Evolutionary conservation across 2,797 vertebrate species (phyloP).

Genomic region (Xerus rutilus): DNA sequence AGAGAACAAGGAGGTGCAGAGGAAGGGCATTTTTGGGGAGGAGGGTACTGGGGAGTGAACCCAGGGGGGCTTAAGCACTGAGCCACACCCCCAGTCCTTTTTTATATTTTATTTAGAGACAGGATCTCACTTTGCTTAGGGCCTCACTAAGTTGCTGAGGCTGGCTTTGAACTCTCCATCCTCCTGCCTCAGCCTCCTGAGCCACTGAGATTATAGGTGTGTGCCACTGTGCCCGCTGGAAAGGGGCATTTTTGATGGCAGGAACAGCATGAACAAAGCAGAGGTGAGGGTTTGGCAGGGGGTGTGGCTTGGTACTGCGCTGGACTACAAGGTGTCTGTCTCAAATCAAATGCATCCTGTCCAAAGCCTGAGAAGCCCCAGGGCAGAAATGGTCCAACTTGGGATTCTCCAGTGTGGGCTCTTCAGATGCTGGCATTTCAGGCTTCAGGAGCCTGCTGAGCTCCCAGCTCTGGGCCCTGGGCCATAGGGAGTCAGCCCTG

Average conservation of each 20-base stretch:
- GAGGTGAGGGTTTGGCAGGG: slow-evolving; percentile 16
- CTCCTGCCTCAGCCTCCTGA: too few species aligned
- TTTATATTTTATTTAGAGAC: too few species aligned
- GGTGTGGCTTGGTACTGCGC: not conserved
- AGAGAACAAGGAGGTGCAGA: not conserved
- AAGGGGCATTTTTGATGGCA: not conserved
- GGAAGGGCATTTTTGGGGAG: not conserved
- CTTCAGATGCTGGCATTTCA: too few species aligned
- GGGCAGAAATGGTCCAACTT: not conserved
- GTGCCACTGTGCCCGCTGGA: fast-evolving
- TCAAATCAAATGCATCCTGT: not conserved
- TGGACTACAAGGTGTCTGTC: not conserved
- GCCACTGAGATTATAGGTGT: too few species aligned
- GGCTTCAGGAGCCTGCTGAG: too few species aligned
- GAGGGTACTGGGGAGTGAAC: too few species aligned
- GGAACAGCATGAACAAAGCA: not conserved
- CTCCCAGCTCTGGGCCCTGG: not conserved
- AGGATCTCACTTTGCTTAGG: too few species aligned
- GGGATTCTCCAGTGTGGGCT: not conserved
- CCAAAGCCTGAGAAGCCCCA: not conserved
- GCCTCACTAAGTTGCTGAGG: too few species aligned
- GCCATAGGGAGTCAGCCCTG: not conserved
- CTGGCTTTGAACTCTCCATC: too few species aligned
- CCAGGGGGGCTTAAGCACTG: too few species aligned
- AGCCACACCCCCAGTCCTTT: too few species aligned